These are phyloP conservation scores for Pogonocherus hispidulus DNA, from an alignment of 2,888 invertebrate genomes.

Conservation along the genomic window DNA sequence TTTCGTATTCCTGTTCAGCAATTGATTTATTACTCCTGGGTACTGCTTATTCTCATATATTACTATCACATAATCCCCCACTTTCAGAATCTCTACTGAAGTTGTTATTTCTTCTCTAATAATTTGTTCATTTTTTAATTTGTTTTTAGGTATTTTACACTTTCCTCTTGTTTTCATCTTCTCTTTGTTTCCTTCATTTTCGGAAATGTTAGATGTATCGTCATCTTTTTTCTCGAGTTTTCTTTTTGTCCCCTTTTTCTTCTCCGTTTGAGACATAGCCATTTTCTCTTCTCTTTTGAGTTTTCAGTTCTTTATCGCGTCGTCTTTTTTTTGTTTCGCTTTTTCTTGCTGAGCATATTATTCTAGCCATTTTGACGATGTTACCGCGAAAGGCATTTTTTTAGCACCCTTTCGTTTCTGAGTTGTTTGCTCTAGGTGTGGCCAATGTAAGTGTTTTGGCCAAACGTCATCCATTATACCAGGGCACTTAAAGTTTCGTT, in stretches of 20 bases:
- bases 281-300: neutral
- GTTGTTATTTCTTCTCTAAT: too few species aligned
- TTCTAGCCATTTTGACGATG: conserved; percentile 4
- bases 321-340: neutral
- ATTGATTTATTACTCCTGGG: neutral
- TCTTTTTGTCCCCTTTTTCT: neutral
- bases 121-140: neutral
- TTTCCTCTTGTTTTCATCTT: neutral
- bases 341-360: neutral
- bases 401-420: neutral
- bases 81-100: too few species aligned
- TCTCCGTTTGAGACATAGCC: neutral
- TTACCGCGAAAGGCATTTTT: neutral
- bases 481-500: too few species aligned
- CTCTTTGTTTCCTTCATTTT: too few species aligned
- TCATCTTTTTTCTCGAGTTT: neutral
- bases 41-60: neutral
- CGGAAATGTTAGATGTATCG: neutral
- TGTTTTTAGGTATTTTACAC: neutral
- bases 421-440: neutral
- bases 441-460: conserved; percentile 4
- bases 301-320: neutral
- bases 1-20: neutral
- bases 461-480: conserved; percentile 2
- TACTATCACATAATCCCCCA: too few species aligned